Conservation (phyloP, 2,888 invertebrate species). For the Chorisops tibialis region DNA sequence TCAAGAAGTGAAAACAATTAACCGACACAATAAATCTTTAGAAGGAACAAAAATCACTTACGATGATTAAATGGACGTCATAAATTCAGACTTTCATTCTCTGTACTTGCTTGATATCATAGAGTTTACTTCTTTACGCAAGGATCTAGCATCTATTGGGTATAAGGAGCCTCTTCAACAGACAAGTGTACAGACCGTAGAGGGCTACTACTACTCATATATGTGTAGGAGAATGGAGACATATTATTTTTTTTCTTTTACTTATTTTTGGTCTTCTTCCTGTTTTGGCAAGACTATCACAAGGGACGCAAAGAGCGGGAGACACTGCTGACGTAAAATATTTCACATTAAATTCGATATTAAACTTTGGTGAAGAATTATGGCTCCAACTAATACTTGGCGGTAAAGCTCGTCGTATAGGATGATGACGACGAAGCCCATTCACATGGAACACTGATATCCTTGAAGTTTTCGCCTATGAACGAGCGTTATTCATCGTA, state of each 20-base stretch:
- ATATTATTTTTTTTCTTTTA: constrained; percentile 1
- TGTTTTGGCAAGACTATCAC: constrained; percentile 2
- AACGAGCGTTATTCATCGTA: constrained; percentile 29
- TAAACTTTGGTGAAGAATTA: constrained; percentile 33
- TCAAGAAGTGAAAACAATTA: constrained; percentile 29
- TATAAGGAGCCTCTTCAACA: not conserved
- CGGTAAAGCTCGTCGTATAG: not conserved
- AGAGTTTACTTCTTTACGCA: constrained; percentile 27
- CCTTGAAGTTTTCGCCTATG: not conserved
- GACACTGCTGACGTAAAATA: constrained; percentile 32
- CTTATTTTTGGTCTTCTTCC: not conserved
- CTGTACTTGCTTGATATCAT: constrained; percentile 12
- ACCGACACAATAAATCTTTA: constrained; percentile 30
- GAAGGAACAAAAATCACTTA: constrained; percentile 30
- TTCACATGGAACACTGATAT: constrained; percentile 20
- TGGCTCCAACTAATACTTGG: constrained; percentile 24
- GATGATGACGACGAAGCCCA: not conserved
- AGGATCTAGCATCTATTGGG: constrained; percentile 27
- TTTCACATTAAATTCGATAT: constrained; percentile 34
- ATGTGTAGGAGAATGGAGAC: not conserved
- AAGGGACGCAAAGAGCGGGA: not conserved
- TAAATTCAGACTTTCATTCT: constrained; percentile 28
- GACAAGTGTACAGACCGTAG: too few relatives aligned
- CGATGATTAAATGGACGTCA: constrained; percentile 33
- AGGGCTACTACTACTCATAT: too few relatives aligned